phyloP scores from a whole-genome alignment of 2,888 invertebrate species.

The Ryuthela nishihirai region DNA sequence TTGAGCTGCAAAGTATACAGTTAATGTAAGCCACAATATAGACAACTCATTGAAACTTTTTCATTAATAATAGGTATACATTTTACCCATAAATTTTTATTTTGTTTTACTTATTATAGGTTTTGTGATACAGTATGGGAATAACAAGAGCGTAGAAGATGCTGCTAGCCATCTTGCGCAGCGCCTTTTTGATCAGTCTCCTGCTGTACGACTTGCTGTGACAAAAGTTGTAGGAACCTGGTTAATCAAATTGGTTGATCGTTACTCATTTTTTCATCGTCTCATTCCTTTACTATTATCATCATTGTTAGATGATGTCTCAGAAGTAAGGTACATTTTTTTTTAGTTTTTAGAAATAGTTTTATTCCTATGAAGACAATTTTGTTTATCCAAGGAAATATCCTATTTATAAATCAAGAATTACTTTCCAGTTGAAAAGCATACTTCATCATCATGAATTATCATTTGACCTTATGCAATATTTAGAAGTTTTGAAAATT shows the following conservation, averaged over 20 bases:
- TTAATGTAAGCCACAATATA: no score
- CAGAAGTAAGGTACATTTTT: constrained; percentile 57
- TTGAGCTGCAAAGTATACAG: no score
- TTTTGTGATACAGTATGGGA: constrained; percentile 63
- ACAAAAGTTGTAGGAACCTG: constrained; percentile 71
- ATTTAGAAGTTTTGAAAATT: no score
- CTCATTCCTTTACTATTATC: constrained; percentile 80
- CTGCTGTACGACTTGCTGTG: constrained; percentile 70
- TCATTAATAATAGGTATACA: no score
- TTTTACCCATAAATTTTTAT: no score
- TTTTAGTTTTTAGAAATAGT: background rate
- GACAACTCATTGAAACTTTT: no score
- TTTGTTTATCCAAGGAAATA: background rate
- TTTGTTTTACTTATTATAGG: no score
- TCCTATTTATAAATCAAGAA: no score
- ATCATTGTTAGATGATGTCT: constrained; percentile 75
- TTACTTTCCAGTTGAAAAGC: no score
- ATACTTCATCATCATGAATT: no score
- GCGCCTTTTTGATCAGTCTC: constrained; percentile 77
- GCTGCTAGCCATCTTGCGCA: constrained; percentile 78
- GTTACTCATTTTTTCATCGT: constrained; percentile 85
- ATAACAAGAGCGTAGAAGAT: constrained; percentile 66
- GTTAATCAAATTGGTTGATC: constrained; percentile 71
- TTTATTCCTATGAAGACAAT: background rate
- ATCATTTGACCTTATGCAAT: no score